These are phyloP conservation scores for Columbina picui DNA, from an alignment of 2,113 vertebrate species.

Conservation along the genomic window DNA sequence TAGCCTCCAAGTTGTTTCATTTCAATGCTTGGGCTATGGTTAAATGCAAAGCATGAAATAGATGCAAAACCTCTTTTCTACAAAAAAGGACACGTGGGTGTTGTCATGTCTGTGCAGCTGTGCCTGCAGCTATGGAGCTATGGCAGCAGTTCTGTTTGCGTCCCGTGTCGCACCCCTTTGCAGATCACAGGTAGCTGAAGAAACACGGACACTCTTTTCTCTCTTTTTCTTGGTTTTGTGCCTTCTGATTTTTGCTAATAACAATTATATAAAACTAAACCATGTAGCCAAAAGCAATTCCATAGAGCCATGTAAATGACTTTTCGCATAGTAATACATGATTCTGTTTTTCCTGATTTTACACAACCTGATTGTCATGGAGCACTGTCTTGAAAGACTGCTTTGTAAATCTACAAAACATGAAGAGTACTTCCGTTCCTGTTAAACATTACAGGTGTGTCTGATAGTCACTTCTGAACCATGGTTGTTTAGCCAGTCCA, in stretches of 20 bases:
- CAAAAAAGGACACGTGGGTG: background rate
- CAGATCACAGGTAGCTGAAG: background rate
- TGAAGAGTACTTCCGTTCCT: rapidly evolving
- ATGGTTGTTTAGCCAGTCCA: background rate
- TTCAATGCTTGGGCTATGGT: constrained; percentile 21
- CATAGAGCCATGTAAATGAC: background rate
- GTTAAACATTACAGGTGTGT: background rate
- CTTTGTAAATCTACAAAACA: background rate
- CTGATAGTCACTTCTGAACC: background rate
- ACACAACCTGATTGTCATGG: background rate
- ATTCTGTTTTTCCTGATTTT: background rate
- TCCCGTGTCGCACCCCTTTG: background rate
- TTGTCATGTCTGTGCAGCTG: background rate
- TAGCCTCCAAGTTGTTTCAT: constrained; percentile 33
- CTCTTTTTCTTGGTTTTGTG: background rate
- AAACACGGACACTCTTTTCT: background rate
- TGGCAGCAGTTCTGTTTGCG: background rate
- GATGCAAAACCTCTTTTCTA: background rate
- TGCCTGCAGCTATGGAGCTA: background rate
- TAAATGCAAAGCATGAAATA: background rate
- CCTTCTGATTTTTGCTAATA: background rate
- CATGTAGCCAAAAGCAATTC: background rate
- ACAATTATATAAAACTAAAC: background rate
- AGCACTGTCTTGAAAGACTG: background rate
- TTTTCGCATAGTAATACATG: background rate